Evolutionary conservation across 1,140 invertebrate genomes (phyloP).

Genomic region (Linepithema humile): DNA sequence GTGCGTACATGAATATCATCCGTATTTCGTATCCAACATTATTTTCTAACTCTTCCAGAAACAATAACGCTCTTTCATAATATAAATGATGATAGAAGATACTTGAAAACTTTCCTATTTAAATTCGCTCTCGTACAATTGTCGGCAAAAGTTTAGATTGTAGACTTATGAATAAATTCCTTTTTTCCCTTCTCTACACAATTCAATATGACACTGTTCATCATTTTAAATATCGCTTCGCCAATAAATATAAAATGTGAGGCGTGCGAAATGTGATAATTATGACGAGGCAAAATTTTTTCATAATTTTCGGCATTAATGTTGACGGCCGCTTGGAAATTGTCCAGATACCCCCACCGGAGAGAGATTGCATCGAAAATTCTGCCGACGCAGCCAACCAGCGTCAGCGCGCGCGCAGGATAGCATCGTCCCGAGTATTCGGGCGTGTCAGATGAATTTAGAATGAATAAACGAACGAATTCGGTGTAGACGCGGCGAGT

Average conservation of each 20-base stretch:
- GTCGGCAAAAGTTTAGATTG: too few species aligned
- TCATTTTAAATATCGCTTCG: not conserved
- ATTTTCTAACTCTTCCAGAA: not conserved
- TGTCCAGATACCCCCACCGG: slow-evolving; percentile 5
- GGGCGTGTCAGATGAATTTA: slow-evolving; percentile 42
- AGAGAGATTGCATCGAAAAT: slow-evolving; percentile 40
- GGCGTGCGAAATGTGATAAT: not conserved
- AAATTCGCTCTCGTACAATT: not conserved
- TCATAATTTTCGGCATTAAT: not conserved
- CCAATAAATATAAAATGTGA: not conserved
- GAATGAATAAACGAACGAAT: slow-evolving; percentile 50
- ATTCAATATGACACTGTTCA: too few species aligned
- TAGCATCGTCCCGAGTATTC: slow-evolving; percentile 24
- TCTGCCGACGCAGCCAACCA: slow-evolving; percentile 11
- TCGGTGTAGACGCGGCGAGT: slow-evolving; percentile 14
- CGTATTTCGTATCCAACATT: not conserved
- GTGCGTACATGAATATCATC: not conserved
- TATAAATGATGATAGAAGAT: not conserved
- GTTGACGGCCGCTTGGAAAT: slow-evolving; percentile 26
- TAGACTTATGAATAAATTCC: too few species aligned
- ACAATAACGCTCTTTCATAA: not conserved
- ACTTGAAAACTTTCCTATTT: not conserved
- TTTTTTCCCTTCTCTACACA: too few species aligned
- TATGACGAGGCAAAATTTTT: not conserved
- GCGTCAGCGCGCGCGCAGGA: slow-evolving; percentile 6